Base-by-base conservation (phyloP, 2,113 vertebrate species). In the Polyodon spathula region DNA sequence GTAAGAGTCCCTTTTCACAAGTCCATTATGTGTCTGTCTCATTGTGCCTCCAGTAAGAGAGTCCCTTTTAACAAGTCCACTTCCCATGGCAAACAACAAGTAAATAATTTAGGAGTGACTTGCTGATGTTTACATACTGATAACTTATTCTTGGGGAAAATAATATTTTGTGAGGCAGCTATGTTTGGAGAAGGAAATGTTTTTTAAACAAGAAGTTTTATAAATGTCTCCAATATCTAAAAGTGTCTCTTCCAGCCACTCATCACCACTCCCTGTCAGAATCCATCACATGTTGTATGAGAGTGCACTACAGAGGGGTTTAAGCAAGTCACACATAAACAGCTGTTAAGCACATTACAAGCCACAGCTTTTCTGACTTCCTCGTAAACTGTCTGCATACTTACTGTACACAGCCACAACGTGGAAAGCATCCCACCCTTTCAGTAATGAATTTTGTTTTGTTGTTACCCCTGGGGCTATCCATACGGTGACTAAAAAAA, bases 131-230 rank as follows among this genome's bases (percentile, higher is more conserved):
- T n/a, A n/a, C n/a, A n/a, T n/a, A n/a, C n/a, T n/a, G n/a, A n/a
- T n/a, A n/a, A n/a, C n/a, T n/a, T n/a, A n/a, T n/a, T n/a, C n/a
- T n/a, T n/a, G 5, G 5, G 48, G 56, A 59, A 73, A 60, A 64
- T 60, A 68, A 69, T 59, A 72, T 76, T 66, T 69, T 73, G 63
- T 68, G 5, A 42, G 6, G 69, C 88, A 89, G 85, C 86, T 89
- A 86, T n/a, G n/a, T 89, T 90, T 89, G 76, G 69, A 73, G 65
- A 85, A 84, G 79, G 82, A 85, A 86, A 71, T 71, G 64, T 78
- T 88, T 85, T 76, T 86, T 72, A 77, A 64, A 75, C 65, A 12
- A 2, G 40, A 37, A 60, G 46, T 71, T n/a, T n/a, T 61, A 87
- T 77, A 74, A 79, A 83, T 62, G 76, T 70, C 60, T 68, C 66